phyloP scores from a whole-genome alignment of 2,797 vertebrate genomes.

The Anomalospiza imberbis region DNA sequence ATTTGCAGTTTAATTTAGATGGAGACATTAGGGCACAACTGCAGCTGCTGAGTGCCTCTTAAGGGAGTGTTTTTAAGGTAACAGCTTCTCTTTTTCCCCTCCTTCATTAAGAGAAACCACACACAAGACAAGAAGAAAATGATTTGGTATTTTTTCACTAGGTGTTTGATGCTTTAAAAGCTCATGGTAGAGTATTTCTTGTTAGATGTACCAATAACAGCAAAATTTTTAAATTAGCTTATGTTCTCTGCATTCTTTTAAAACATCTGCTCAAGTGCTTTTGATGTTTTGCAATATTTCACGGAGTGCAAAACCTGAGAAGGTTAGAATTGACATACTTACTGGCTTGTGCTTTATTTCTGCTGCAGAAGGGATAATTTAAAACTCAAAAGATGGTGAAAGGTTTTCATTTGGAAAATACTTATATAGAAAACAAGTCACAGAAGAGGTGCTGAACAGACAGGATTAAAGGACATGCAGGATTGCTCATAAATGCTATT shows the following conservation, averaged over 20 bases:
- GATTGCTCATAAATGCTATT: conserved; percentile 29
- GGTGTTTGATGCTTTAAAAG: not conserved
- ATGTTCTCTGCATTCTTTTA: not conserved
- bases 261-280: not conserved
- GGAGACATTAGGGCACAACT: not conserved
- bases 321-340: not conserved
- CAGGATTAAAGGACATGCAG: not conserved
- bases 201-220: not conserved
- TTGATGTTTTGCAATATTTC: conserved; percentile 10
- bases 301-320: not conserved
- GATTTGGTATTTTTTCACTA: not conserved
- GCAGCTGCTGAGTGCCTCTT: not conserved
- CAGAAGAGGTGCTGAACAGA: not conserved
- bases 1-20: conserved; percentile 13
- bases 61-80: not conserved
- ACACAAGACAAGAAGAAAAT: not conserved
- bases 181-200: not conserved
- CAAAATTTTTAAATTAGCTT: not conserved
- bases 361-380: not conserved
- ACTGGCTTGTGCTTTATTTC: not conserved
- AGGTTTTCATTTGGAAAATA: not conserved
- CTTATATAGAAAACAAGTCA: not conserved
- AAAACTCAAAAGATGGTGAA: not conserved
- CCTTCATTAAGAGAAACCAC: not conserved
- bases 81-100: not conserved